These are phyloP conservation scores for Lutra lutra DNA, from an alignment of 2,797 vertebrate species.

Conservation along the genomic window DNA sequence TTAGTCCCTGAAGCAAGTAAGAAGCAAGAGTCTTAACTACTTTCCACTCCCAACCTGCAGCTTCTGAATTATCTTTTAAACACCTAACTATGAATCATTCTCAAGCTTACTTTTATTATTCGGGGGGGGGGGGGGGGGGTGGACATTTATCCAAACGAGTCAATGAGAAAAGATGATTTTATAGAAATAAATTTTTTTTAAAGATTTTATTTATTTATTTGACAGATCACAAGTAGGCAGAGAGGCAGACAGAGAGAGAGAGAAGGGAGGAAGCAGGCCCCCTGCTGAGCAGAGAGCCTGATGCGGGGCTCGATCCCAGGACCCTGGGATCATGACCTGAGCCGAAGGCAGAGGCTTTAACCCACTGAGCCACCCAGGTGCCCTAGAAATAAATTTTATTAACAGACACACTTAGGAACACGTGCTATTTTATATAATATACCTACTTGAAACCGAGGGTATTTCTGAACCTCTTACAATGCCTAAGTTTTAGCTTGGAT, in stretches of 20 bases:
- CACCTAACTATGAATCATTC: neutral
- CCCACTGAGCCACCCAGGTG: too few relatives aligned
- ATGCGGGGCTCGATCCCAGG: too few relatives aligned
- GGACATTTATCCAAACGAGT: neutral
- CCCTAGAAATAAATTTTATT: slow-evolving; percentile 38
- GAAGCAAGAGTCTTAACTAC: neutral
- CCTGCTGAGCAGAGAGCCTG: too few relatives aligned
- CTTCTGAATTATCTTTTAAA: slow-evolving; percentile 16
- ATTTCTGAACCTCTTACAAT: neutral
- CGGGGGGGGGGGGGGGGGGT: neutral
- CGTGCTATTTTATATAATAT: neutral
- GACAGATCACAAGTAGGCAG: too few relatives aligned
- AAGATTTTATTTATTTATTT: too few relatives aligned
- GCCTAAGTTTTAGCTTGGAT: neutral
- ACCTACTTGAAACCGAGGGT: neutral
- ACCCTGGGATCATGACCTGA: too few relatives aligned
- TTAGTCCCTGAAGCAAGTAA: neutral
- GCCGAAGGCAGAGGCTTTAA: too few relatives aligned
- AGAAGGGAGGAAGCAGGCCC: too few relatives aligned
- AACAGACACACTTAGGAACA: neutral
- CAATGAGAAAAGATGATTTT: slow-evolving; percentile 30
- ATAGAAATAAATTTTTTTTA: slow-evolving; percentile 37
- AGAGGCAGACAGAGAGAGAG: too few relatives aligned
- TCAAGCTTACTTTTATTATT: slow-evolving; percentile 27
- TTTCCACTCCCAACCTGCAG: slow-evolving; percentile 1